phyloP scores from a whole-genome alignment of 2,888 invertebrate genomes.

The Palloptera scutellata region DNA sequence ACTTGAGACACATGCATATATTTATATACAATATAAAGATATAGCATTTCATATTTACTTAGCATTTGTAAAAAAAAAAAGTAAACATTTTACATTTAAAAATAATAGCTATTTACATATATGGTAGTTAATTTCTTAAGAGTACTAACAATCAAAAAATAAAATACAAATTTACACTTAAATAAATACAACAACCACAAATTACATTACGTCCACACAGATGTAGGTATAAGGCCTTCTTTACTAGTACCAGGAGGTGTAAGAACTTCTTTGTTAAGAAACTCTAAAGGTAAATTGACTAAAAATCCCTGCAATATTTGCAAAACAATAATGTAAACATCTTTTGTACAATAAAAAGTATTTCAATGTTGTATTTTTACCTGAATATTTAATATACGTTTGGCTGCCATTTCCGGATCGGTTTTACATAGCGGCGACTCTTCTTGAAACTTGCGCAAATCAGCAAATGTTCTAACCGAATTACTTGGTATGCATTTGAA shows the following conservation, averaged over 20 bases:
- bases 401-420: slow-evolving; percentile 77
- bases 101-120: slow-evolving; percentile 6
- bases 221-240: slow-evolving; percentile 91
- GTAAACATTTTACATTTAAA: slow-evolving; percentile 17
- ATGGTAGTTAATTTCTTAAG: not conserved
- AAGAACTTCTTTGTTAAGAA: slow-evolving; percentile 85
- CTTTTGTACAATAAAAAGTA: not conserved
- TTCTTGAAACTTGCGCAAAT: slow-evolving; percentile 79
- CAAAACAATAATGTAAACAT: not conserved
- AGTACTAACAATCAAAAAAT: slow-evolving; percentile 19
- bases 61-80: too few relatives aligned
- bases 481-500: slow-evolving; percentile 93
- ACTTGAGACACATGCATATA: slow-evolving; percentile 33
- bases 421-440: slow-evolving; percentile 76
- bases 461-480: slow-evolving; percentile 78
- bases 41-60: not conserved
- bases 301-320: slow-evolving; percentile 73
- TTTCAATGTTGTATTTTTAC: slow-evolving; percentile 60
- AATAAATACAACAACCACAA: slow-evolving; percentile 23
- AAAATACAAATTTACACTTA: slow-evolving; percentile 14
- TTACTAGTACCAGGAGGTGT: slow-evolving; percentile 84
- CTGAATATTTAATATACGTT: slow-evolving; percentile 77
- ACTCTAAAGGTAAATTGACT: slow-evolving; percentile 88
- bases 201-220: slow-evolving; percentile 82
- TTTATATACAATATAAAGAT: too few relatives aligned